Evolutionary conservation across 64 coral and sea anemone genomes (phyloP).

Genomic region (Dendronephthya gigantea): DNA sequence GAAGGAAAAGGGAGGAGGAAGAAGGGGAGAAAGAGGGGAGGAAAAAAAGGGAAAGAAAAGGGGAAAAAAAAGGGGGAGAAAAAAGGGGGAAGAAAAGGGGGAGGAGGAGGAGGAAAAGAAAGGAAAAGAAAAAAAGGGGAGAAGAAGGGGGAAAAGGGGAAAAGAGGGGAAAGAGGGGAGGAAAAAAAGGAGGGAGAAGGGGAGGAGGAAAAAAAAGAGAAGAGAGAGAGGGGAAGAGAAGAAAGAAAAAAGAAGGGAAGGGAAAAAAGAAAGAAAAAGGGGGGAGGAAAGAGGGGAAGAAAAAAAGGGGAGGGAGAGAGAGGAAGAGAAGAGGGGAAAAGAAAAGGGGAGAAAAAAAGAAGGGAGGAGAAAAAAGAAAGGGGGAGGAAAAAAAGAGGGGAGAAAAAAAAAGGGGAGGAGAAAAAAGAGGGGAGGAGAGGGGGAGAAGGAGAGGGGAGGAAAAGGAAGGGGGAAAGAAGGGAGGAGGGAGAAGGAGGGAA

Average conservation of each 20-base stretch:
- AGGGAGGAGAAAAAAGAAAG: not conserved
- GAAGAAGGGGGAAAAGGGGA: too few relatives aligned
- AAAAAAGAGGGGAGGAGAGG: not conserved
- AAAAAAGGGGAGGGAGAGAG: not conserved
- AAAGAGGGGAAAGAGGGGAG: not conserved
- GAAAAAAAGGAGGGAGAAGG: not conserved
- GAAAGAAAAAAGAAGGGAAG: not conserved
- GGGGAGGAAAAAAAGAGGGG: not conserved
- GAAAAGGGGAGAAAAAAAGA: not conserved
- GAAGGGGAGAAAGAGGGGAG: too few relatives aligned
- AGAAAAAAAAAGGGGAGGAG: not conserved
- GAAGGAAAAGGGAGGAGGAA: too few relatives aligned
- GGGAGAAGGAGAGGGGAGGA: not conserved
- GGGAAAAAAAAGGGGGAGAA: too few relatives aligned
- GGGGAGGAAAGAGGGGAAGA: not conserved
- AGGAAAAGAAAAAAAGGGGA: too few relatives aligned
- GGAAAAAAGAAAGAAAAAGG: not conserved
- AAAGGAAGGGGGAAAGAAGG: not conserved
- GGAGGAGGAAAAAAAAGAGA: not conserved
- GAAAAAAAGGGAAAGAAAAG: too few relatives aligned
- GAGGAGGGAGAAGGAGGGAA: not conserved
- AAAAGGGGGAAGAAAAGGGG: too few relatives aligned
- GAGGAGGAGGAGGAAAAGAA: too few relatives aligned
- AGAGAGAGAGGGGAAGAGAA: not conserved
- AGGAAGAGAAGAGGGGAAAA: not conserved